Base-by-base conservation (phyloP, 2,888 invertebrate genomes). In the Xiphydria camelus region DNA sequence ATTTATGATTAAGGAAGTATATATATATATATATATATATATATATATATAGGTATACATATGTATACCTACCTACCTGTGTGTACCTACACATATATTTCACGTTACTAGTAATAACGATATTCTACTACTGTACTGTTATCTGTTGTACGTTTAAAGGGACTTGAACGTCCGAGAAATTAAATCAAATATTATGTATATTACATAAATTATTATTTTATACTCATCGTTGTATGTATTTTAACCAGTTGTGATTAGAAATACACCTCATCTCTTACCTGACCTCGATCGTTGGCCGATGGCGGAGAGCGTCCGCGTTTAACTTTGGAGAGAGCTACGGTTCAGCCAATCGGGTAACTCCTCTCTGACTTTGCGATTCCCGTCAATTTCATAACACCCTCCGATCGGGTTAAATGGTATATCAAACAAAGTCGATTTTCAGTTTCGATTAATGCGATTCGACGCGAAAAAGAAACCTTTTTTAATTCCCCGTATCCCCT, bases 201-300 rank as follows among this genome's bases (percentile, higher is more conserved):
- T 70, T 68, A 68, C 62, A 68, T 70, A 71, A 70, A 68, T 71
- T 71, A 69, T 70, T 70, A 71, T 71, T 71, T 71, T 68, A 61
- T 71, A 70, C 67, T 63, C 62, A 64, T 62, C 68, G 64, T 70
- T 71, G 70, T 71, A 71, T 60, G 67, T 70, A 69, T 62, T 66
- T 66, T 62, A 62, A 65, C 50, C 60, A 56, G 68, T 60, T 64
- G 66, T 61, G 49, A 62, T 68, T 61, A 61, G 57, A 62, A 64
- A 66, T 69, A 68, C 53, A 66, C 61, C 45, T 64, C 64, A 58
- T 64, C n/a, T n/a, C 60, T 65, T 64, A 65, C 57, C 59, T 58
- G 59, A 61, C 12, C n/a, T n/a, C n/a, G n/a, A n/a, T n/a, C n/a
- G n/a, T n/a, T n/a, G n/a, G n/a, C n/a, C n/a, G n/a, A n/a, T n/a